These are phyloP conservation scores for Pollimyrus isidori DNA, from an alignment of 2,113 vertebrate species.

Conservation along the genomic window DNA sequence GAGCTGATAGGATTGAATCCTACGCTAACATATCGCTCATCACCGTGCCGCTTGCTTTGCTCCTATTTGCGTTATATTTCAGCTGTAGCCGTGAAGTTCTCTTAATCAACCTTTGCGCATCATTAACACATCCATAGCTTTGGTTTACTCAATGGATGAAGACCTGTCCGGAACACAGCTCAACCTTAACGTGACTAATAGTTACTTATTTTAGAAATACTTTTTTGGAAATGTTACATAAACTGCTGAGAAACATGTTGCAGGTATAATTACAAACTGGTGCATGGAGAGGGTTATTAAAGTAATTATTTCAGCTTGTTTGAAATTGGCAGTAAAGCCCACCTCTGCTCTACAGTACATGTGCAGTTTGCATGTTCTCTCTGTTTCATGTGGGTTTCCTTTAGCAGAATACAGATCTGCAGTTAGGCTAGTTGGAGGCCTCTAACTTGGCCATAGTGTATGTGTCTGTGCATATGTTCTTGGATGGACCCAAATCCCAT, in stretches of 20 bases:
- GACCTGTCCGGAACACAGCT: not conserved
- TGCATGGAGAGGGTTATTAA: constrained; percentile 1
- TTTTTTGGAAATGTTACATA: constrained; percentile 11
- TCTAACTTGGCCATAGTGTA: not conserved
- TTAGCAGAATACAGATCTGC: not conserved
- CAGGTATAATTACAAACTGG: constrained; percentile 11
- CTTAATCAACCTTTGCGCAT: not conserved
- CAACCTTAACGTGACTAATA: not conserved
- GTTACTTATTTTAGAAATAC: constrained; percentile 2
- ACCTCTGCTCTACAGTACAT: not conserved
- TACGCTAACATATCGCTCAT: not conserved
- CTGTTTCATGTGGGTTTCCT: not conserved
- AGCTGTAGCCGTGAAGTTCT: not conserved
- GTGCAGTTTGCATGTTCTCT: not conserved
- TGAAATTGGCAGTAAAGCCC: constrained; percentile 16
- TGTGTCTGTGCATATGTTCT: not conserved
- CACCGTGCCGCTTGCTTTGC: not conserved
- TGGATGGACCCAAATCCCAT: not conserved
- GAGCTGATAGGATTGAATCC: not conserved
- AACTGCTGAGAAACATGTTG: constrained; percentile 1
- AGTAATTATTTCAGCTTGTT: constrained; percentile 22
- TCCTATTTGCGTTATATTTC: not conserved
- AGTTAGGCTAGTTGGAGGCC: not conserved
- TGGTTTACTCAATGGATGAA: not conserved
- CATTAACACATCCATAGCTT: not conserved